Percentiles rank a stretch among this genome's conserved stretches.
These are phyloP conservation scores for Ifrita kowaldi DNA, from an alignment of 2,113 vertebrate species.

Conservation along the genomic window DNA sequence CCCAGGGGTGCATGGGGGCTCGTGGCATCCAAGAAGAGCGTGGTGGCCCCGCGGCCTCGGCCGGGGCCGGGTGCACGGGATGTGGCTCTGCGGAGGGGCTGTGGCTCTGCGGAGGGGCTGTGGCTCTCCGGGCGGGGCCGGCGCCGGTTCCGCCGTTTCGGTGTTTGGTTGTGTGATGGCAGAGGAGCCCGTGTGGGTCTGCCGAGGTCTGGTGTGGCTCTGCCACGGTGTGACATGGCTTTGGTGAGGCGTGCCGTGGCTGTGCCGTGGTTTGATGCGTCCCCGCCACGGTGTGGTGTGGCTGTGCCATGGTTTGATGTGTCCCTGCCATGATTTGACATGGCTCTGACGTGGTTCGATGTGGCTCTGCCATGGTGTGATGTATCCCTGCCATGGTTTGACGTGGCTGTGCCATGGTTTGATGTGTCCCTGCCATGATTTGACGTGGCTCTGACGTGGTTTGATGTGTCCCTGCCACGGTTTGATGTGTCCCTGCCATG, in stretches of 20 bases:
- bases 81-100: accelerated
- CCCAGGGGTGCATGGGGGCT: neutral
- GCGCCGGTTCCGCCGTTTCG: accelerated
- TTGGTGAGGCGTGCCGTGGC: neutral
- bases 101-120: neutral
- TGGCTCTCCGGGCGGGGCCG: neutral
- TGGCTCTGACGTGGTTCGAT: accelerated
- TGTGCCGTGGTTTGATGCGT: neutral
- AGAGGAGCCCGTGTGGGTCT: neutral
- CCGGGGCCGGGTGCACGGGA: neutral
- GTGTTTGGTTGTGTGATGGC: accelerated
- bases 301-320: no score
- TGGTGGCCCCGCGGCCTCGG: neutral
- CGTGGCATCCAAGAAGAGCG: neutral
- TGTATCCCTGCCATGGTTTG: accelerated
- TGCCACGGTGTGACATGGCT: accelerated
- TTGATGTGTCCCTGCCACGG: accelerated
- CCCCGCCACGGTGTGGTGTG: neutral
- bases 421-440: neutral
- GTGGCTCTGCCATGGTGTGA: no score
- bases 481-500: accelerated
- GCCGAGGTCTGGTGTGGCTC: neutral
- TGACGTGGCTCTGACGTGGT: neutral
- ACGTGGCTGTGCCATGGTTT: neutral
- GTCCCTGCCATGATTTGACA: neutral